These are phyloP conservation scores for Apocheima hispidaria DNA, from an alignment of 2,888 invertebrate species.

Conservation along the genomic window DNA sequence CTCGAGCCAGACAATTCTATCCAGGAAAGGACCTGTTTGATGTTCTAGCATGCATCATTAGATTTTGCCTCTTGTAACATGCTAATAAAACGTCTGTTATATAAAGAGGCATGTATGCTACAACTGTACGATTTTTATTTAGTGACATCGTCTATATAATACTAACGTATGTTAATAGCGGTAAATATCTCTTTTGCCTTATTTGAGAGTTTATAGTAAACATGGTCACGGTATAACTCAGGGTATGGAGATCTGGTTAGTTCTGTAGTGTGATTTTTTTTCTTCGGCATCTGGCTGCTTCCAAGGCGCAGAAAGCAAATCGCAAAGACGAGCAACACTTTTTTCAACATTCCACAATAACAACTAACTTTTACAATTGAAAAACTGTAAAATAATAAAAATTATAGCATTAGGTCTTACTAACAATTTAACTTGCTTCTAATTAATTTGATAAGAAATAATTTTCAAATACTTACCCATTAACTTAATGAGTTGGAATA, in stretches of 20 bases:
- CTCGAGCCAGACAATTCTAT: too few species aligned
- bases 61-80: too few species aligned
- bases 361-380: not conserved
- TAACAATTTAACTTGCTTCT: slow-evolving; percentile 7
- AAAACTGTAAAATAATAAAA: slow-evolving; percentile 1
- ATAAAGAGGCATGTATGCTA: too few species aligned
- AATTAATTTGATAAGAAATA: not conserved
- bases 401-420: not conserved
- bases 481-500: not conserved
- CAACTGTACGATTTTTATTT: too few species aligned
- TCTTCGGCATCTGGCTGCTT: not conserved
- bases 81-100: too few species aligned
- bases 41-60: too few species aligned
- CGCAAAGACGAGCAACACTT: slow-evolving; percentile 7
- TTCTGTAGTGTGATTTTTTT: not conserved
- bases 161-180: slow-evolving; percentile 63
- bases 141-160: too few species aligned
- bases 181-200: slow-evolving; percentile 59
- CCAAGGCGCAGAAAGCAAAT: not conserved
- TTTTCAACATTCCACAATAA: slow-evolving; percentile 32
- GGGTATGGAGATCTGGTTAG: slow-evolving; percentile 43
- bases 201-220: slow-evolving; percentile 54
- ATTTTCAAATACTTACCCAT: slow-evolving; percentile 3
- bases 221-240: slow-evolving; percentile 54
- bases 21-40: too few species aligned